These are phyloP conservation scores for Basileuterus tristriatus DNA, from an alignment of 2,797 vertebrate genomes.

Conservation along the genomic window DNA sequence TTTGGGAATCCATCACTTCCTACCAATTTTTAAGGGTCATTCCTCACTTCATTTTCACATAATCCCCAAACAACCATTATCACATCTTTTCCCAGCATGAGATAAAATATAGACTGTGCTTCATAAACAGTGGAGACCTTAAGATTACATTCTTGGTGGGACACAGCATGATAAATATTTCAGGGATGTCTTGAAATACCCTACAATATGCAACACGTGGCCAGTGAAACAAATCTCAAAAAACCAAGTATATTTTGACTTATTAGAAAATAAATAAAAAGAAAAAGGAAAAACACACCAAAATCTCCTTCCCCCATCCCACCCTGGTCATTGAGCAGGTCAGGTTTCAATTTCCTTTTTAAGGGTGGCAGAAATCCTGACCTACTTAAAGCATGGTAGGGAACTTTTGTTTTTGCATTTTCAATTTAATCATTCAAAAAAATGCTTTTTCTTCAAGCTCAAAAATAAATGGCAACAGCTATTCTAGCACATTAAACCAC, in stretches of 20 bases:
- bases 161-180: constrained; percentile 21
- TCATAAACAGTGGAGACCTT: constrained; percentile 60
- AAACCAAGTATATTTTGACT: not conserved
- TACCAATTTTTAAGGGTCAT: constrained; percentile 56
- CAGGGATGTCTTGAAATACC: constrained; percentile 1
- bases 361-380: not conserved
- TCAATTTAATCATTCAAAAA: not conserved
- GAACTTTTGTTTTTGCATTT: not conserved
- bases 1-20: constrained; percentile 40
- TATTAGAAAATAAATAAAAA: not conserved
- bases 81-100: constrained; percentile 60
- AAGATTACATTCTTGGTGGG: constrained; percentile 52
- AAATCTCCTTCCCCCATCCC: not conserved
- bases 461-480: not conserved
- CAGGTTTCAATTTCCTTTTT: not conserved
- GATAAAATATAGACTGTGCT: constrained; percentile 61
- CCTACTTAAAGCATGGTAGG: not conserved
- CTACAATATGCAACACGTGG: not conserved
- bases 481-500: not conserved
- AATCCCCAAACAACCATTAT: constrained; percentile 61
- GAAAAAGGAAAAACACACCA: not conserved
- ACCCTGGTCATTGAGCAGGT: not conserved
- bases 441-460: not conserved
- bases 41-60: constrained; percentile 65
- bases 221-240: not conserved